Evolutionary conservation across 2,113 vertebrate species (phyloP).

Genomic region (Hippocampus abdominalis): DNA sequence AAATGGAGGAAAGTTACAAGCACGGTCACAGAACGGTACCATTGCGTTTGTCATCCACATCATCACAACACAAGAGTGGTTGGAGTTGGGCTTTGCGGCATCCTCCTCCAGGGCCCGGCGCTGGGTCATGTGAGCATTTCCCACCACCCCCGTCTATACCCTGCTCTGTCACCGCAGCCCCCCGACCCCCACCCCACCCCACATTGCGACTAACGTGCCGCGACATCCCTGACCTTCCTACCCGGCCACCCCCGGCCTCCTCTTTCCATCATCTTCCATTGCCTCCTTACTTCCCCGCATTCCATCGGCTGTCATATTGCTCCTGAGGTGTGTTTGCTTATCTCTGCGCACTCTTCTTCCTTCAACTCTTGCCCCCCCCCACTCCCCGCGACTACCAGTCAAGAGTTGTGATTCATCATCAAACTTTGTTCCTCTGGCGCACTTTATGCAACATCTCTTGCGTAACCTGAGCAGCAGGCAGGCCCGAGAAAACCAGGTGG

Average conservation of each 20-base stretch:
- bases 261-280: slow-evolving; percentile 29
- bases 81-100: slow-evolving; percentile 31
- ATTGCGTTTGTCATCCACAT: slow-evolving; percentile 10
- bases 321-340: slow-evolving; percentile 6
- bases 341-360: background rate
- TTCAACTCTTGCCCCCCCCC: slow-evolving; percentile 3
- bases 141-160: slow-evolving; percentile 37
- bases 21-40: no score
- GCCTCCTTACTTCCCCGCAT: background rate
- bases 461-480: slow-evolving; percentile 37
- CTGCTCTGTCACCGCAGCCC: slow-evolving; percentile 45
- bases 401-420: slow-evolving; percentile 40
- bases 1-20: background rate
- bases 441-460: slow-evolving; percentile 57
- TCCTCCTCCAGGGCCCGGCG: slow-evolving; percentile 37
- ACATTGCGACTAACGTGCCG: slow-evolving; percentile 52
- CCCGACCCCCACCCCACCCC: slow-evolving; percentile 15
- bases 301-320: background rate
- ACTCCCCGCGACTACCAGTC: background rate
- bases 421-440: slow-evolving; percentile 33
- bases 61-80: slow-evolving; percentile 15
- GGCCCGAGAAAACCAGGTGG: slow-evolving; percentile 26
- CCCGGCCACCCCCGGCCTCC: background rate
- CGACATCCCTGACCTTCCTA: slow-evolving; percentile 48
- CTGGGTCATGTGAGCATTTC: slow-evolving; percentile 53